These are phyloP conservation scores for Rhinoptilus africanus DNA, from an alignment of 2,113 vertebrate genomes.

Conservation along the genomic window DNA sequence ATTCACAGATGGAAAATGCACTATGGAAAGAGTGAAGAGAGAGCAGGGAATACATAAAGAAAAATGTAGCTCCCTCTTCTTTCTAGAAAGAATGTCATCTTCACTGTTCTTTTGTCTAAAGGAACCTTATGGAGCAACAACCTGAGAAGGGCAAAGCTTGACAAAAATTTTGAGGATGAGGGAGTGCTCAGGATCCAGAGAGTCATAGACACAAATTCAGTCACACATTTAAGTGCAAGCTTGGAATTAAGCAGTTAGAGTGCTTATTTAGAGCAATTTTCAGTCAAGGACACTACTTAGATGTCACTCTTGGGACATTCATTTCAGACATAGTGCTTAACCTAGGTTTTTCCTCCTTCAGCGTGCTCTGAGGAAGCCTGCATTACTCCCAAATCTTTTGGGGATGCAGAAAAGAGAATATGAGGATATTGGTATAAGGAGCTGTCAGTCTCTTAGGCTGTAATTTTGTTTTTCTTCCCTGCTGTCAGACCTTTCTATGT, in stretches of 20 bases:
- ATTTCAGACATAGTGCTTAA: background rate
- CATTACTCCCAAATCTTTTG: background rate
- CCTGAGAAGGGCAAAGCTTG: background rate
- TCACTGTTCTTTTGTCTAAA: background rate
- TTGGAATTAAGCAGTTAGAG: background rate
- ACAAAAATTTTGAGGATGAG: background rate
- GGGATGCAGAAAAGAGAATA: background rate
- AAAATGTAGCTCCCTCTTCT: background rate
- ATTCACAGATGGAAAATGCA: background rate
- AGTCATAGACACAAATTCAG: background rate
- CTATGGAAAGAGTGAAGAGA: background rate
- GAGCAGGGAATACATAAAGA: background rate
- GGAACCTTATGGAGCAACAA: background rate
- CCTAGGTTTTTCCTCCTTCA: background rate
- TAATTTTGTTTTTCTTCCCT: constrained; percentile 7
- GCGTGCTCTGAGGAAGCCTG: background rate
- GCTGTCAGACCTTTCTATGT: constrained; percentile 2
- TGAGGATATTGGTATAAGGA: background rate
- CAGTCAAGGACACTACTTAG: background rate
- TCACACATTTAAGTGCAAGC: background rate
- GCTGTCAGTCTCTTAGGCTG: background rate
- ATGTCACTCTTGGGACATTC: background rate
- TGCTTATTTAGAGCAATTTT: background rate
- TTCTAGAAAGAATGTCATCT: background rate
- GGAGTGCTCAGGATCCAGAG: background rate